phyloP scores from a whole-genome alignment of 2,113 vertebrate genomes.

The Callipepla squamata region DNA sequence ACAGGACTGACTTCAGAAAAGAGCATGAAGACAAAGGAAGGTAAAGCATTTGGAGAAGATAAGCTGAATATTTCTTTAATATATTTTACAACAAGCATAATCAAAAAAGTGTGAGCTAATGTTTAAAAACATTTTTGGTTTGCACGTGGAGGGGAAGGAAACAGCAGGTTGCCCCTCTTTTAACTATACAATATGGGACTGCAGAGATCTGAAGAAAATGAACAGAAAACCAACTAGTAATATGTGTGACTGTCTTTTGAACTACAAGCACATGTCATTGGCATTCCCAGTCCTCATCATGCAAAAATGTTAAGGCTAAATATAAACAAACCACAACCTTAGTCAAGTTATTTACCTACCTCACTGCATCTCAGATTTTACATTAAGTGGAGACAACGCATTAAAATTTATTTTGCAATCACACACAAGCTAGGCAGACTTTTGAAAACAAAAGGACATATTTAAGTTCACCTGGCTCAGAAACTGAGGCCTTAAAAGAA shows the following conservation, averaged over 20 bases:
- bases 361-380: neutral
- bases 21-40: neutral
- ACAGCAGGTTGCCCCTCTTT: neutral
- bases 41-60: neutral
- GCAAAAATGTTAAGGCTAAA: neutral
- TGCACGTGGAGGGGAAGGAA: neutral
- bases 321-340: neutral
- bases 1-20: neutral
- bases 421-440: neutral
- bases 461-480: neutral
- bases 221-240: neutral
- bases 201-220: neutral
- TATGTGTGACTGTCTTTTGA: neutral
- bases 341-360: neutral
- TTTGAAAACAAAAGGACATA: constrained; percentile 1
- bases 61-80: neutral
- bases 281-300: neutral
- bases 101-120: neutral
- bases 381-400: neutral
- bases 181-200: neutral
- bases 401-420: constrained; percentile 19
- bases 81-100: neutral
- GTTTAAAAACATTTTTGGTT: neutral
- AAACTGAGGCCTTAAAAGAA: constrained; percentile 10
- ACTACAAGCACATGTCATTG: neutral